A percentile compares a stretch with the other conserved stretches of the same genome.
Conservation (phyloP, 2,888 invertebrate genomes). For the Chaitophorus viminalis region DNA sequence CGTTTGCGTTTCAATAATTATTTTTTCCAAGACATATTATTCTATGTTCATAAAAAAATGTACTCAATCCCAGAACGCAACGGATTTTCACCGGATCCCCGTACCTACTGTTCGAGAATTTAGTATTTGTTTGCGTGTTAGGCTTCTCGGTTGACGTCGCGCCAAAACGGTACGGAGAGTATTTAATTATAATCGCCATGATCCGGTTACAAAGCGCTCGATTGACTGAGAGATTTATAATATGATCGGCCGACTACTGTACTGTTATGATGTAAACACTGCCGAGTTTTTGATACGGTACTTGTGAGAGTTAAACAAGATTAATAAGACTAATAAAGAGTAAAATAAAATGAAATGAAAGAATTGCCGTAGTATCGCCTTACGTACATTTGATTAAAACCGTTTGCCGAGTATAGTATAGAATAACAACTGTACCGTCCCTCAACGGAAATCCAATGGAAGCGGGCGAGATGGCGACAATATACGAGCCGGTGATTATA, state of each 20-base stretch:
- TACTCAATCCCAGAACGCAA: not conserved
- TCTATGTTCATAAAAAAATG: too few relatives aligned
- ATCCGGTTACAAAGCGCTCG: not conserved
- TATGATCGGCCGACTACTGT: not conserved
- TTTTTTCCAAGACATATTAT: not conserved
- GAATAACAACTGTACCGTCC: too few relatives aligned
- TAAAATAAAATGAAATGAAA: not conserved
- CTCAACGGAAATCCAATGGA: too few relatives aligned
- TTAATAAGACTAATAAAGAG: not conserved
- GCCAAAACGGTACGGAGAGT: not conserved
- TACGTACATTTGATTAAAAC: not conserved
- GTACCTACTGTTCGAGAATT: not conserved
- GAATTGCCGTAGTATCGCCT: not conserved
- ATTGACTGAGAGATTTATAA: not conserved
- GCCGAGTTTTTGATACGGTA: not conserved
- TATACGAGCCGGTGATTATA: too few relatives aligned
- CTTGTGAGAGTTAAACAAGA: not conserved
- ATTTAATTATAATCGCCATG: not conserved
- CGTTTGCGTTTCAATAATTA: not conserved
- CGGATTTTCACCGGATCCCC: too few relatives aligned
- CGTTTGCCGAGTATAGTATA: not conserved
- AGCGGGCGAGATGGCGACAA: too few relatives aligned
- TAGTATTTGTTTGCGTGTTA: not conserved
- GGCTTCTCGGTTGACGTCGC: not conserved
- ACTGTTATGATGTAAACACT: not conserved